Conservation (phyloP, 2,113 vertebrate species). For the Nothoprocta pentlandii region DNA sequence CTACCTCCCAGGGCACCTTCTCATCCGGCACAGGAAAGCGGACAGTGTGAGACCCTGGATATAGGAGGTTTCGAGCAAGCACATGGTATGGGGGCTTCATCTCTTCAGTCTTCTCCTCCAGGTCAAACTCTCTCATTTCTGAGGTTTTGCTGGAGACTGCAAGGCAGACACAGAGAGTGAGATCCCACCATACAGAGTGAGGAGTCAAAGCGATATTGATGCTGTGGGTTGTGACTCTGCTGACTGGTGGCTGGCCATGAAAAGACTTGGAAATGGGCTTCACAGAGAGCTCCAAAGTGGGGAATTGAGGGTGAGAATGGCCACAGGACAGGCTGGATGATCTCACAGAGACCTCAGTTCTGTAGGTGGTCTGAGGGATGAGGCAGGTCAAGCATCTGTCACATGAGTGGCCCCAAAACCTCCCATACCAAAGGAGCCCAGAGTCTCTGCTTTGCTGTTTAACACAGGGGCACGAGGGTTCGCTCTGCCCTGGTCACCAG, state of each 20-base stretch:
- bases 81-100: slow-evolving; percentile 64
- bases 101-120: neutral
- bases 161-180: neutral
- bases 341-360: neutral
- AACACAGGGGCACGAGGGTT: neutral
- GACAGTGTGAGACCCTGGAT: slow-evolving; percentile 77
- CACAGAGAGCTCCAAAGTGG: neutral
- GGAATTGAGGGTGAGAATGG: neutral
- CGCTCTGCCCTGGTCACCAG: neutral
- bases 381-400: neutral
- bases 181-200: neutral
- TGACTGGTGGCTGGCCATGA: neutral
- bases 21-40: slow-evolving; percentile 95
- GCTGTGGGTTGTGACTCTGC: neutral
- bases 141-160: slow-evolving; percentile 57
- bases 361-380: neutral
- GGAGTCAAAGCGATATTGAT: neutral
- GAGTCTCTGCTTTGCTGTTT: neutral
- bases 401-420: neutral
- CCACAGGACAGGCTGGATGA: neutral
- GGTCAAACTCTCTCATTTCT: neutral
- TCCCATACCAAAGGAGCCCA: neutral
- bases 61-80: slow-evolving; percentile 84
- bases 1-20: slow-evolving; percentile 95
- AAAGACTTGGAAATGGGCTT: neutral